phyloP scores from a whole-genome alignment of 2,113 vertebrate genomes.

The Oreochromis niloticus region DNA sequence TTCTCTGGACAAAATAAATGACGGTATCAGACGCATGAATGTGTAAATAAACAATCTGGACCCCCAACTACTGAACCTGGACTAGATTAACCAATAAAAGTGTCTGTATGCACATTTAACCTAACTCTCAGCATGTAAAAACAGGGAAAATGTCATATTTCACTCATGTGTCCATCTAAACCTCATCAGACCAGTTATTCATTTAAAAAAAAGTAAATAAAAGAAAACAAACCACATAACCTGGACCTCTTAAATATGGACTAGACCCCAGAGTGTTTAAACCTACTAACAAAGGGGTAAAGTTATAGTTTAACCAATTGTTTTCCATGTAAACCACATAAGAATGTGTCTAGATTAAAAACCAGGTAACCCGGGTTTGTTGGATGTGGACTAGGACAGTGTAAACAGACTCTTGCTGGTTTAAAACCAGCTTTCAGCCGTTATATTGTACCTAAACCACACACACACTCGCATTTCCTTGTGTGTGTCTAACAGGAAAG shows the following conservation, averaged over 20 bases:
- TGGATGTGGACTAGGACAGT: background rate
- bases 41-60: background rate
- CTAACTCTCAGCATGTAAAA: background rate
- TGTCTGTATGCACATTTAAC: too few relatives aligned
- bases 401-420: background rate
- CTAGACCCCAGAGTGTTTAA: background rate
- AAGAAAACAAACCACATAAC: background rate
- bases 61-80: background rate
- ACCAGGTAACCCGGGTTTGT: background rate
- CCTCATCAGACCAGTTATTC: background rate
- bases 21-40: background rate
- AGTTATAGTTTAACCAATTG: background rate
- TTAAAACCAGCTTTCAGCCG: background rate
- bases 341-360: background rate
- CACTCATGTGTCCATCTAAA: background rate
- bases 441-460: background rate
- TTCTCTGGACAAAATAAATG: conserved; percentile 41
- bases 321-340: background rate
- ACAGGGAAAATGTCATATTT: background rate
- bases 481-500: background rate
- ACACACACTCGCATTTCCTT: background rate
- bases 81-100: background rate
- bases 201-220: background rate
- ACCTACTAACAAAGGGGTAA: background rate
- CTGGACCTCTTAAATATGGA: background rate